phyloP scores from a whole-genome alignment of 2,888 invertebrate genomes.

The Lithophane ornitopus region DNA sequence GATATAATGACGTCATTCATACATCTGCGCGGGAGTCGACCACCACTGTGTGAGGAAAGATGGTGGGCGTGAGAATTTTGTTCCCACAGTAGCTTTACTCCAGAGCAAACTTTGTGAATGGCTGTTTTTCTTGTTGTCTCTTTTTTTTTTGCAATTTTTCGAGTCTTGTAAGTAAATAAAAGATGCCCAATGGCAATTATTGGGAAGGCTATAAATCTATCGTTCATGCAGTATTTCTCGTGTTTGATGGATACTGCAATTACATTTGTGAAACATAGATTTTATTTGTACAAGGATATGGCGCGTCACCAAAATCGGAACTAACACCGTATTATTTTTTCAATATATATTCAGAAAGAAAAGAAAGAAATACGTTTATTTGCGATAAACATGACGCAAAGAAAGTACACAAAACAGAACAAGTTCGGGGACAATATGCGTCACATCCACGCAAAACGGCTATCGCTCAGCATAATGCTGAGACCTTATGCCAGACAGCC shows the following conservation, averaged over 20 bases:
- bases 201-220: background rate
- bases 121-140: background rate
- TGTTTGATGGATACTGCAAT: background rate
- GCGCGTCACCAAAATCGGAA: background rate
- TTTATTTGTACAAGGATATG: background rate
- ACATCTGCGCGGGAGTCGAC: constrained; percentile 49
- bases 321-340: no score
- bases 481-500: no score
- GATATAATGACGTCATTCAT: constrained; percentile 43
- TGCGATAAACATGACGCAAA: no score
- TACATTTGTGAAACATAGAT: background rate
- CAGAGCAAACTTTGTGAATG: background rate
- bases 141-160: background rate
- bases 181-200: background rate
- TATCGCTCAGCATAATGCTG: no score
- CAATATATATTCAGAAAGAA: no score
- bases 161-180: constrained; percentile 17
- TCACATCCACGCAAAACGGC: no score
- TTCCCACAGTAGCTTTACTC: constrained; percentile 24
- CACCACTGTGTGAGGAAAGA: constrained; percentile 4
- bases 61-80: constrained; percentile 18
- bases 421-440: no score
- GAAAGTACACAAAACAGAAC: no score
- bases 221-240: background rate
- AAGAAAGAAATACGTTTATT: no score